Percentiles rank a stretch among this genome's conserved stretches.
phyloP scores from a whole-genome alignment of 1,140 invertebrate species.

The Rhagoletis pomonella region DNA sequence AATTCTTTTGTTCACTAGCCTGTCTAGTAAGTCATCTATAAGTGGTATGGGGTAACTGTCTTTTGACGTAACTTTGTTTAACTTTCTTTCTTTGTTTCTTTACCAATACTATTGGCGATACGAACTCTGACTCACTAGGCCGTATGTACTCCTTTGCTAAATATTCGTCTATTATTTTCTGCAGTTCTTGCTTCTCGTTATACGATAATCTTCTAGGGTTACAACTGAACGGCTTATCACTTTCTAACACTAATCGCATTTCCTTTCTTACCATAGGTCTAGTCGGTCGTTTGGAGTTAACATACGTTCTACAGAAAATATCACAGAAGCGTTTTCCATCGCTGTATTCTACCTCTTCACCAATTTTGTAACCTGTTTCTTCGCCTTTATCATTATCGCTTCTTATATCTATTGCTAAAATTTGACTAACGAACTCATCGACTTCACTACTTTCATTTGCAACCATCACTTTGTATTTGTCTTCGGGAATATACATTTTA shows the following conservation, averaged over 20 bases:
- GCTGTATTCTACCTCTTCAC: background rate
- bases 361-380: background rate
- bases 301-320: slow-evolving; percentile 13
- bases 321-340: background rate
- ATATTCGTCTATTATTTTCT: slow-evolving; percentile 62
- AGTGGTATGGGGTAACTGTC: slow-evolving; percentile 66
- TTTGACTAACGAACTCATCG: too few species aligned
- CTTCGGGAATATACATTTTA: too few species aligned
- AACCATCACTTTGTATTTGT: too few species aligned
- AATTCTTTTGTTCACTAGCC: slow-evolving; percentile 57
- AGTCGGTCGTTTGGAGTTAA: background rate
- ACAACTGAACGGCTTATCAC: slow-evolving; percentile 59
- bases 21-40: slow-evolving; percentile 69
- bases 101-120: too few species aligned
- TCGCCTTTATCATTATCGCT: background rate
- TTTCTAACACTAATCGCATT: slow-evolving; percentile 56
- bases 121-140: too few species aligned
- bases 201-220: slow-evolving; percentile 60
- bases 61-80: slow-evolving; percentile 61
- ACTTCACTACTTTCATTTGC: too few species aligned
- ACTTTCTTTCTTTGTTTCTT: too few species aligned
- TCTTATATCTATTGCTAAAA: background rate
- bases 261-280: slow-evolving; percentile 48
- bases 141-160: slow-evolving; percentile 61
- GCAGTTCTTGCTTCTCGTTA: slow-evolving; percentile 59